A percentile compares a stretch with the other conserved stretches of the same genome.
Evolutionary conservation across 2,113 vertebrate species (phyloP).

Genomic region (Megaptera novaeangliae): DNA sequence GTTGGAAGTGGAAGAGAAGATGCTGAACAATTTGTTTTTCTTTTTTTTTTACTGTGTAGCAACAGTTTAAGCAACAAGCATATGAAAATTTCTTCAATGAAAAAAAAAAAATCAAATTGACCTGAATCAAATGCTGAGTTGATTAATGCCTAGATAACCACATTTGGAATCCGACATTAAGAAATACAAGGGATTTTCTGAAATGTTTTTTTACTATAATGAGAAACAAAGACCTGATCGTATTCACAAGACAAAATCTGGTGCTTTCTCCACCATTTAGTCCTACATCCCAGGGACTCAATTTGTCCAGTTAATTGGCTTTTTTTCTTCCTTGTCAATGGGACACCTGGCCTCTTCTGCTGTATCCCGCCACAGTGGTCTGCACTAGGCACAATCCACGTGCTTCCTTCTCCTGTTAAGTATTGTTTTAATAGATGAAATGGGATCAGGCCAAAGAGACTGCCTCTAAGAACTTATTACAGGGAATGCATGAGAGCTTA

Average conservation of each 20-base stretch:
- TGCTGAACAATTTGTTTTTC: neutral
- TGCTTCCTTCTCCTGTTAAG: neutral
- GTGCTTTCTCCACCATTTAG: neutral
- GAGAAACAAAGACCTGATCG: neutral
- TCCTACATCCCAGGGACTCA: neutral
- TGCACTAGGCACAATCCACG: neutral
- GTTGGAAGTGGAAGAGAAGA: neutral
- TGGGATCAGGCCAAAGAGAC: neutral
- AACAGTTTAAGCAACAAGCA: neutral
- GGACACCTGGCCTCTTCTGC: neutral
- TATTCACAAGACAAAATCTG: neutral
- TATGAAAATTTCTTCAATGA: neutral
- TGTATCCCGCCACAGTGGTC: neutral
- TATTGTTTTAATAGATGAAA: neutral
- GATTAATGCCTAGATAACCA: neutral
- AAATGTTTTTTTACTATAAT: neutral
- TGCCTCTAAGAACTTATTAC: neutral
- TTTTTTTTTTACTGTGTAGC: neutral
- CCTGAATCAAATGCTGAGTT: neutral
- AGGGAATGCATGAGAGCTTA: neutral
- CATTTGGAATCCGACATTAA: neutral
- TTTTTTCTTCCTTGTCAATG: neutral
- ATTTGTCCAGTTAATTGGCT: neutral
- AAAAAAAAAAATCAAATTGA: neutral
- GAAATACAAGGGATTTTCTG: conserved; percentile 9